Base-by-base conservation (phyloP, 2,113 vertebrate species). In the Romanogobio albipinnatus region DNA sequence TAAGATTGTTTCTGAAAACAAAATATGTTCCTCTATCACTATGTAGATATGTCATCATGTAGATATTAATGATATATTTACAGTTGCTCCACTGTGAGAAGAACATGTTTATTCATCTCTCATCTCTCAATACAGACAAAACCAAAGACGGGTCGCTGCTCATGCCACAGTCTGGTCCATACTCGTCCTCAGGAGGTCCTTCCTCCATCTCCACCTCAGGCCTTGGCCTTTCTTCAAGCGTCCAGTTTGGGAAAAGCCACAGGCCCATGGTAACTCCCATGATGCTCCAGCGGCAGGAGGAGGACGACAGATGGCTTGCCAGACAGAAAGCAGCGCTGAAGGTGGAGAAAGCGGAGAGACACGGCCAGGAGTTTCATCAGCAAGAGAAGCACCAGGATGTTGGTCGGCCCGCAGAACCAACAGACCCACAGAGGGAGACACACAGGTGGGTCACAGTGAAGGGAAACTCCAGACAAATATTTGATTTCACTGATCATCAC, bases 221-320 rank as follows among this genome's bases (percentile, higher is more conserved):
- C 90, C 94, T 98, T 7, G 96, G 98, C 79, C 93, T 97, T 81
- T 93, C 91, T 91, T 96, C 97, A 58, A 90, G 91, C 58, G 89
- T 96, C 84, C 97, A 95, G 93, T 92, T 97, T 0, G 94, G 96
- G 94, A 0, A 90, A 90, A 19, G 90, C 88, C 26, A 91, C 1
- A 92, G 90, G 58, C 51, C 83, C 26, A 86, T 96, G 0, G 89
- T 96, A 15, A 93, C 97, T 0, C 93, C 96, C 0, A 89, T 98
- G 89, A 94, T 98, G 45, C 94, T 97, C 90, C 97, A 97, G 89
- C 96, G 97, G 90, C 96, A 92, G 91, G 97, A 97, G 0, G 98
- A 99, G 92, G 98, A 99, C 83, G 98, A 99, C 92, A 96, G 98
- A 87, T 99, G 97, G 98, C 90, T 98, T 91, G 97, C 97, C 0